Evolutionary conservation across 2,888 invertebrate species (phyloP).

Genomic region (Oligia latruncula): DNA sequence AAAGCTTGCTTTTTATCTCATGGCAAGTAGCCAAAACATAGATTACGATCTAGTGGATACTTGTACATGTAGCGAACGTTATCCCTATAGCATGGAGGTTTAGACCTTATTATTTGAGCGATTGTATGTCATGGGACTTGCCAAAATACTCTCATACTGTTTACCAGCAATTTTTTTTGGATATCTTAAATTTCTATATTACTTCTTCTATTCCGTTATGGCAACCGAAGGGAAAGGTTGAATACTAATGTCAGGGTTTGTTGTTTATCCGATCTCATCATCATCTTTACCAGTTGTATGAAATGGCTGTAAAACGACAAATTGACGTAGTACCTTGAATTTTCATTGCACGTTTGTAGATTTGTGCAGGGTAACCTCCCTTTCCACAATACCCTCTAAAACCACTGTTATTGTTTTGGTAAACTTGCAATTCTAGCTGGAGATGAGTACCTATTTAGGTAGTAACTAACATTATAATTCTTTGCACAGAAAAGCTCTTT

Average conservation of each 20-base stretch:
- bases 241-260: too few species aligned
- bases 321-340: neutral
- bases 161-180: neutral
- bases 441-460: neutral
- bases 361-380: neutral
- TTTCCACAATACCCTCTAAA: neutral
- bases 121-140: constrained; percentile 4
- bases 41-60: constrained; percentile 55
- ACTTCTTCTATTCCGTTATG: neutral
- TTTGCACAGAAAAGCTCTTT: neutral
- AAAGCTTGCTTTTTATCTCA: constrained; percentile 51
- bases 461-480: neutral
- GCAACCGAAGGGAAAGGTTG: neutral
- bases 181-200: too few species aligned
- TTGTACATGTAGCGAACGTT: constrained; percentile 43
- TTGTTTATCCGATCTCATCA: too few species aligned
- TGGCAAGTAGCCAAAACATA: constrained; percentile 61
- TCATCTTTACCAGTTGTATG: neutral
- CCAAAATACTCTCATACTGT: constrained; percentile 27
- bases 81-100: constrained; percentile 15
- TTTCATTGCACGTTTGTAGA: neutral
- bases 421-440: neutral
- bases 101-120: constrained; percentile 30
- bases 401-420: neutral
- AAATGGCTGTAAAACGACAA: neutral